These are phyloP conservation scores for Temnopleurus reevesii DNA, from an alignment of 53 echinoderm and acorn worm genomes.

Conservation along the genomic window DNA sequence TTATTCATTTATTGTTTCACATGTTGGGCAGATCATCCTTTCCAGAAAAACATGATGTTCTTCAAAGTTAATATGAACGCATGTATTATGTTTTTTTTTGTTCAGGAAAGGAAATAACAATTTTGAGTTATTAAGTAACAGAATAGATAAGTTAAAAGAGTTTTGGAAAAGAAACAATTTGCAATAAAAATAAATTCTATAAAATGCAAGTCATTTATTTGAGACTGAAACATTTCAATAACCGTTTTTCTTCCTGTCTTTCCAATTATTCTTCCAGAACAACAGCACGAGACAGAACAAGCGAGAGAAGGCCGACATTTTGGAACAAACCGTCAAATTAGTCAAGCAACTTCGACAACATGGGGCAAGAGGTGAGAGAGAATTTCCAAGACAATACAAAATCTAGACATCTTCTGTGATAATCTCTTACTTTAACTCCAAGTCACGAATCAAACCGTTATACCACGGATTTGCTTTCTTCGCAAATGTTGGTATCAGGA, in stretches of 20 bases:
- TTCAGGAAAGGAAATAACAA: too few species aligned
- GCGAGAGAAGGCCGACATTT: constrained; percentile 54
- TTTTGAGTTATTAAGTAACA: too few species aligned
- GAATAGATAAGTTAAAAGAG: too few species aligned
- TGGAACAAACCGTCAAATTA: constrained; percentile 52
- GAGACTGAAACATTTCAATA: too few species aligned
- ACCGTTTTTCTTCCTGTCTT: background rate
- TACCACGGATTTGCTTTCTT: background rate
- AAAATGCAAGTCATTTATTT: too few species aligned
- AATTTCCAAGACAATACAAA: background rate
- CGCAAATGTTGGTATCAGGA: background rate
- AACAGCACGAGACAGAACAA: constrained; percentile 36
- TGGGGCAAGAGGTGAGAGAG: constrained; percentile 22
- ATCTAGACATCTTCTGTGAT: background rate
- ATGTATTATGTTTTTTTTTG: too few species aligned
- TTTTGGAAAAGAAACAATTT: too few species aligned
- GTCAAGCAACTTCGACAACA: constrained; percentile 55
- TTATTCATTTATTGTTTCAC: too few species aligned
- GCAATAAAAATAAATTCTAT: too few species aligned
- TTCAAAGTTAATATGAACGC: too few species aligned
- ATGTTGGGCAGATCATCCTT: too few species aligned
- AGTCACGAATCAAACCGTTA: background rate
- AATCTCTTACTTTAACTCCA: background rate
- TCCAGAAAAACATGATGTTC: too few species aligned
- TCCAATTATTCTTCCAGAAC: background rate